Conservation (phyloP, 53 echinoderm and acorn worm species). For the Holothuria leucospilota region DNA sequence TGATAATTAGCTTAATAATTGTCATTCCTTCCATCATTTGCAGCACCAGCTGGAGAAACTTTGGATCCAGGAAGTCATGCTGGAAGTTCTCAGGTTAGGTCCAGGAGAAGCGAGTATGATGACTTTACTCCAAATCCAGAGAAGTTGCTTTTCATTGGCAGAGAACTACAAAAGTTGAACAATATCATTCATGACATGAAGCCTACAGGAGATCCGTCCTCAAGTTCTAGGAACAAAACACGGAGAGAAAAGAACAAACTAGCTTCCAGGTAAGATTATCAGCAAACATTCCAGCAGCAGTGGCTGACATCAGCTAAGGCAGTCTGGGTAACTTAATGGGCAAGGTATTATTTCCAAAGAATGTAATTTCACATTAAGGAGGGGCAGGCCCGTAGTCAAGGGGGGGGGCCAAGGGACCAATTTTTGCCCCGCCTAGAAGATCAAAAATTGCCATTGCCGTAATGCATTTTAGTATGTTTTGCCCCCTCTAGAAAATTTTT, state of each 20-base stretch:
- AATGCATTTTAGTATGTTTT: no score
- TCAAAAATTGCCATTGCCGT: no score
- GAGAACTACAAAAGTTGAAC: conserved; percentile 95
- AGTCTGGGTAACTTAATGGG: no score
- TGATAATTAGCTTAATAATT: not conserved
- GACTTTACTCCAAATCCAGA: conserved; percentile 96
- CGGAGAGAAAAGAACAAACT: conserved; percentile 96
- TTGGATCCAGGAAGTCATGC: conserved; percentile 14
- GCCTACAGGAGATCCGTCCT: conserved; percentile 80
- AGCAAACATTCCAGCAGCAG: no score
- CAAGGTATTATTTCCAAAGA: no score
- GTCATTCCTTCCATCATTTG: not conserved
- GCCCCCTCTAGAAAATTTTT: no score
- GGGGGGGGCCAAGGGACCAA: no score
- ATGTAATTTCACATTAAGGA: no score
- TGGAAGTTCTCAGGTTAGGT: conserved; percentile 63
- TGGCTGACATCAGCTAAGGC: no score
- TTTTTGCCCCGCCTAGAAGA: no score
- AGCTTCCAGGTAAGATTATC: conserved; percentile 79
- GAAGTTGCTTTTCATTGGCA: conserved; percentile 86
- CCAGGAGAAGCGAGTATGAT: conserved; percentile 92
- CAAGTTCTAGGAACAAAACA: conserved; percentile 78
- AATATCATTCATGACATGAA: conserved; percentile 81
- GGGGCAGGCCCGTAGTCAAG: no score
- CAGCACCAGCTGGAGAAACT: conserved; percentile 5